Evolutionary conservation across 2,888 invertebrate species (phyloP), one percentile per base, ranked within the genome.

Genomic region (Melanostoma mellinum): DNA sequence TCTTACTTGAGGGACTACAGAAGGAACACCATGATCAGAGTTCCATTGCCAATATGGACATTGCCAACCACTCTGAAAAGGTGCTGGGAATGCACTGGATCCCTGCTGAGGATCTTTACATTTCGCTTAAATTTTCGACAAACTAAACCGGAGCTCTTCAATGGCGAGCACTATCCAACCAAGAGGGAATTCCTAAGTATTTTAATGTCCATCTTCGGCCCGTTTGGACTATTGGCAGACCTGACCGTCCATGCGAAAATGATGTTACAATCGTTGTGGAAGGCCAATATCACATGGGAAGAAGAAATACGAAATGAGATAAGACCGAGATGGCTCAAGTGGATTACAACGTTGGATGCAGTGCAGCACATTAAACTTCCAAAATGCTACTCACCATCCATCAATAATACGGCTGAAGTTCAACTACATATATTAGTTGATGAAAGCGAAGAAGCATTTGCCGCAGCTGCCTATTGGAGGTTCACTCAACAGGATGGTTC

Each of bases 61-160:
- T 40, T 9, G 20, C 20, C 9, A 44, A 5, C 1, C 30, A 9
- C 6, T 36, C 44, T 4, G 40, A 72, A 10, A 60, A 72, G 33
- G 53, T 72, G n/a, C 40, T 72, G n/a, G 72, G 53, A 6, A 53
- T 60, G 44, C 52, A 60, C 8, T 72, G 60, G 60, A 38, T 38
- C 1, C 36, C 71, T 1, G 30, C 8, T 2, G 35, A 50, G 0
- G 60, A 61, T 8, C 1, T 48, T 52, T 20, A 60, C 6, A 2
- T 71, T 71, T 6, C 9, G 8, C 0, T 8, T 60, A 8, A 48
- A 46, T 3, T 9, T 60, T 3, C 30, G 32, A 2, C 30, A 32
- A 6, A 52, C 10, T 6, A 42, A 9, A 2, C 42, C 40, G 6
- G 38, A 46, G 4, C 6, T 60, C 4, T 10, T 53, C 2, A 40